A percentile compares a stretch with the other conserved stretches of the same genome.
Conservation (phyloP, 2,888 invertebrate genomes). For the Euclidia mi region DNA sequence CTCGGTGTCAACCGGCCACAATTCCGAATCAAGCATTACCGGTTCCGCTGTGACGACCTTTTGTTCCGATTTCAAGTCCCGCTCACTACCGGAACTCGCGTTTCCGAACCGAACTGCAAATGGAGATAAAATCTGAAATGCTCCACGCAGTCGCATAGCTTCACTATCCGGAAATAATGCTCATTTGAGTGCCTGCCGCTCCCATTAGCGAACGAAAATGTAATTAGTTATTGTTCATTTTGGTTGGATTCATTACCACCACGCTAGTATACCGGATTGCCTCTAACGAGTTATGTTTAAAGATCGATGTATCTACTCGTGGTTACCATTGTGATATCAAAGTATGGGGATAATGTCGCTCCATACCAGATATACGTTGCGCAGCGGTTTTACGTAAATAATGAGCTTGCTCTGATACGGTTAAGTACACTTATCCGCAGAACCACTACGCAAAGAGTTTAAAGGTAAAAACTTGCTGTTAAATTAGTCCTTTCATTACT, state of each 20-base stretch:
- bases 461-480: slow-evolving; percentile 16
- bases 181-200: slow-evolving; percentile 66
- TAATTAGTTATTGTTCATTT: slow-evolving; percentile 77
- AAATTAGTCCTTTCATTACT: slow-evolving; percentile 26
- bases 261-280: slow-evolving; percentile 61
- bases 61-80: slow-evolving; percentile 70
- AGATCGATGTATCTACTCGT: slow-evolving; percentile 49
- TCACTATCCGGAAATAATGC: slow-evolving; percentile 70
- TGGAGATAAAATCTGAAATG: slow-evolving; percentile 75
- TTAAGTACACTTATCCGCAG: slow-evolving; percentile 7
- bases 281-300: slow-evolving; percentile 54
- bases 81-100: slow-evolving; percentile 70
- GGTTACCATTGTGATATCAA: slow-evolving; percentile 27
- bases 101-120: slow-evolving; percentile 76
- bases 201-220: slow-evolving; percentile 73
- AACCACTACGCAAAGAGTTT: slow-evolving; percentile 16
- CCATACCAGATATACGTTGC: slow-evolving; percentile 17
- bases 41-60: slow-evolving; percentile 77
- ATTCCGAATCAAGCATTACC: slow-evolving; percentile 79
- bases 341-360: slow-evolving; percentile 26
- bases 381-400: slow-evolving; percentile 28
- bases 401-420: slow-evolving; percentile 30
- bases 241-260: slow-evolving; percentile 68
- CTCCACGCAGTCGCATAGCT: slow-evolving; percentile 57
- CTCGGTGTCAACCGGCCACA: slow-evolving; percentile 65